Conservation (phyloP, 2,113 vertebrate genomes). For the Hassar affinis region DNA sequence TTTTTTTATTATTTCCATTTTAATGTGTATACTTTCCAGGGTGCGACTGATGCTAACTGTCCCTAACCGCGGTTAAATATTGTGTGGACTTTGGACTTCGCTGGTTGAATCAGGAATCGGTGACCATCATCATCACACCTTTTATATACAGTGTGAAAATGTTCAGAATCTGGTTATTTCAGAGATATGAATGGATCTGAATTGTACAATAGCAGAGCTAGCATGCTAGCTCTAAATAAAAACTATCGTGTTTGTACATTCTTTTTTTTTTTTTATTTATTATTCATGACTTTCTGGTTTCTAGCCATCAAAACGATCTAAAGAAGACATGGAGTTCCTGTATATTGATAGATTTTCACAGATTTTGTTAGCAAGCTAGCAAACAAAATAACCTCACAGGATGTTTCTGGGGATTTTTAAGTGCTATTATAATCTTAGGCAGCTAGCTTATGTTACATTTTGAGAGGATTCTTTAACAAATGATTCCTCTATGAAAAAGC, state of each 20-base stretch:
- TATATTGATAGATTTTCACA: background rate
- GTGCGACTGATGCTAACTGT: conserved; percentile 9
- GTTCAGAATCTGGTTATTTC: background rate
- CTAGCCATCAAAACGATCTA: background rate
- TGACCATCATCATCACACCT: background rate
- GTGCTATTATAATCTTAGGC: background rate
- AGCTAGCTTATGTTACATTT: background rate
- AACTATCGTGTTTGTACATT: background rate
- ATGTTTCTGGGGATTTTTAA: too few species aligned
- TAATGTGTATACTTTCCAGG: conserved; percentile 18
- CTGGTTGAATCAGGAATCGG: background rate
- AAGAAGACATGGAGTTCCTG: background rate
- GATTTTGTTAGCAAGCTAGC: background rate
- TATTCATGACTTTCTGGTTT: background rate
- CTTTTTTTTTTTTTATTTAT: background rate
- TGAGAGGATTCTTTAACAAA: background rate
- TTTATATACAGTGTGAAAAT: background rate
- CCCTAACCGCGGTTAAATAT: too few species aligned
- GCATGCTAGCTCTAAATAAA: conserved; percentile 41
- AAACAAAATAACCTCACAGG: background rate
- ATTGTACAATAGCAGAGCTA: background rate
- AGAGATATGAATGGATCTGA: background rate
- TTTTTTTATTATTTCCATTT: conserved; percentile 19
- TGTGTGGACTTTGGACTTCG: background rate
- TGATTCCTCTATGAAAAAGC: background rate